Base-by-base conservation (phyloP, 2,113 vertebrate species). In the Chaetura pelagica region DNA sequence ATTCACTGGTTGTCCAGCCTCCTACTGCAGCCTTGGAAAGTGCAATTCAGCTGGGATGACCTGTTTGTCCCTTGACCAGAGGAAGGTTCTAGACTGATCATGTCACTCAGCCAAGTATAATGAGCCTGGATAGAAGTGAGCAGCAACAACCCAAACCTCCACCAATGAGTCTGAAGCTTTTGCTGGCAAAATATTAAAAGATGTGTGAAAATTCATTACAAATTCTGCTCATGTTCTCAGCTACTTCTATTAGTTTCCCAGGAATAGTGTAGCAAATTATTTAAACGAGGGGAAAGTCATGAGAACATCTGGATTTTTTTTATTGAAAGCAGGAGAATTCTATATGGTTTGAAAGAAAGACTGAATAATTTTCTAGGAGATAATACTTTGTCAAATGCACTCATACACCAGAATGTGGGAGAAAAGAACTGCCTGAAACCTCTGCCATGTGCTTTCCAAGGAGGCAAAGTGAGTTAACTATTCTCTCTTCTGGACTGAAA, bases 251-350 rank as follows among this genome's bases (percentile, higher is more conserved):
- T 94, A 88, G 79, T 67, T 95, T 86, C 92, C 46, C 76, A 96
- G 92, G 93, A 94, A 93, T 90, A 92, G 27, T 87, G 66, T 64
- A 94, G 90, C 75, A 94, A 88, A 96, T 93, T 95, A 95, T 92
- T 91, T 93, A 92, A 96, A 96, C 89, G 88, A 90, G n/a, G 38
- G 40, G 19, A 54, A 97, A 95, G 86, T 84, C 90, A 87, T 68
- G n/a, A 72, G 80, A 96, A 96, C 95, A 94, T 90, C 92, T 95
- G 94, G 12, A 2, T 7, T 59, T 97, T 48, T 49, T 95, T 96
- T 93, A 94, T 81, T 90, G 89, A 96, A 97, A 93, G 68, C 92
- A 83, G 68, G 83, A 95, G 87, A 94, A 84, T 96, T 91, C 79
- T 96, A 59, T 74, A 77, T 80, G 67, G 58, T 55, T 84, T 81